These are phyloP conservation scores for Melinaea menophilus DNA, from an alignment of 2,888 invertebrate species.

Conservation along the genomic window DNA sequence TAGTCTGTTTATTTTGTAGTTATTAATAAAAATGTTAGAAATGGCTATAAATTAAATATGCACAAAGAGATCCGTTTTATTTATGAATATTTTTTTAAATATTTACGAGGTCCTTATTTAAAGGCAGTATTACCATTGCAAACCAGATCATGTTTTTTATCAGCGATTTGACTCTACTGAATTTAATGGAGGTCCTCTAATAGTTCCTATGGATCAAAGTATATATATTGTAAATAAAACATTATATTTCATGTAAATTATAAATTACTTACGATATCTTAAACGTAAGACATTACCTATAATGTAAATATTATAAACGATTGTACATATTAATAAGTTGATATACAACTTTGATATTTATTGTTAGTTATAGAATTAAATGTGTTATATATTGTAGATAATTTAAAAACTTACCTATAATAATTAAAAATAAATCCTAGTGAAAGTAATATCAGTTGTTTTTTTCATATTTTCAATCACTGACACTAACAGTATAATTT, in stretches of 20 bases:
- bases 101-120: constrained; percentile 25
- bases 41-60: constrained; percentile 52
- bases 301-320: constrained; percentile 8
- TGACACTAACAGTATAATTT: not conserved
- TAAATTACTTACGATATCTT: not conserved
- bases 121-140: constrained; percentile 25
- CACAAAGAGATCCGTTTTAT: constrained; percentile 52
- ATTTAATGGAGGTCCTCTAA: constrained; percentile 6
- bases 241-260: not conserved
- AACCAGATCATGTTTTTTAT: constrained; percentile 15
- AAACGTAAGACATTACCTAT: not conserved
- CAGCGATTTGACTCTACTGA: not conserved
- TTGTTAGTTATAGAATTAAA: constrained; percentile 45
- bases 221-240: not conserved
- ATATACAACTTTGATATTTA: constrained; percentile 65
- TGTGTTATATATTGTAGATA: constrained; percentile 47
- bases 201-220: constrained; percentile 27
- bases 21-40: constrained; percentile 58
- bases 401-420: constrained; percentile 56
- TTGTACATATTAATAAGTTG: constrained; percentile 62
- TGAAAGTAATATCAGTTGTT: constrained; percentile 26
- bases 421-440: constrained; percentile 37
- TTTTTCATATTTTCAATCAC: constrained; percentile 9
- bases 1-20: constrained; percentile 64
- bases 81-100: constrained; percentile 25